Evolutionary conservation across 1,140 invertebrate genomes (phyloP), one percentile per base, ranked within the genome.

Genomic region (Eumaeus atala): DNA sequence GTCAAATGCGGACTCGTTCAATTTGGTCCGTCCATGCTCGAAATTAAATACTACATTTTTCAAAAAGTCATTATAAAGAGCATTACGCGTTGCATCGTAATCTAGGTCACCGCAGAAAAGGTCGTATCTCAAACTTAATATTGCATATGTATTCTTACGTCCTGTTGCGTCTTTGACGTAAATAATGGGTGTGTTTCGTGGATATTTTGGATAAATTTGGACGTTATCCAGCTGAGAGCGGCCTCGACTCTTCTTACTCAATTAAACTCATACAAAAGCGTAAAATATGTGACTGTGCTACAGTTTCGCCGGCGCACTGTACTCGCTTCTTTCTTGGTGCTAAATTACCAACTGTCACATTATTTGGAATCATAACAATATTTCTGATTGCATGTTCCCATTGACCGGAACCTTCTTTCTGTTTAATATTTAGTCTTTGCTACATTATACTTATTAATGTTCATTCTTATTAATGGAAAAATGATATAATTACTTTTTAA

Each of bases 11-110:
- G 57, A 67, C 58, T 53, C 66, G 67, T 71, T 74, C 71, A 65
- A 74, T 77, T 70, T 66, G 62, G 61, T 61, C 51, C 64, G 61
- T 61, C 51, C 64, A 70, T 73, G 74, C 56, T 58, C 72, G 64
- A 66, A 81, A 87, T 84, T 84, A 84, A 84, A 81, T 84, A 82
- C 68, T 77, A 76, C 77, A 87, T 84, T 79, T 86, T 82, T 86
- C 83, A 82, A 79, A 83, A 84, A 84, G 81, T 86, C 79, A 80
- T 84, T 79, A 78, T 86, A 84, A 86, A 84, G 70, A 78, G 69
- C 70, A 68, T 64, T 67, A 69, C 63, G 63, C 62, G 61, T 56
- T 61, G 72, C 67, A 72, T 71, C 77, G 77, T 73, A 75, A 86
- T 84, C 74, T 86, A 71, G 81, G 83, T 86, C 81, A 84, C 47